phyloP scores from a whole-genome alignment of 2,797 vertebrate species.

The Halcyon chelicuti region DNA sequence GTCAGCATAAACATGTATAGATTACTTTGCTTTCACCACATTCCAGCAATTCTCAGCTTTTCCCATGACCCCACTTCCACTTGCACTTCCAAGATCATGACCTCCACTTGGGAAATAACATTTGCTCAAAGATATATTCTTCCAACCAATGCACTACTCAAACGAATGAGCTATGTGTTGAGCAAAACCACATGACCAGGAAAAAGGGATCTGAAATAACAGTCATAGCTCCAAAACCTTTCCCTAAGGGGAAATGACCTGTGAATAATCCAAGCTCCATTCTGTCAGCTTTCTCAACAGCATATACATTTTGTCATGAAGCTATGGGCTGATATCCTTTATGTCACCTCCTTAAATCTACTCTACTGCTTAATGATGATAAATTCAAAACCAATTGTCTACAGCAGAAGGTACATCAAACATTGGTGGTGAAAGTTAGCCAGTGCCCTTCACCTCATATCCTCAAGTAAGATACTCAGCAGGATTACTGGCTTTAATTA shows the following conservation, averaged over 20 bases:
- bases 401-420: not conserved
- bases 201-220: slow-evolving; percentile 16
- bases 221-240: not conserved
- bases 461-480: not conserved
- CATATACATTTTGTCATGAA: not conserved
- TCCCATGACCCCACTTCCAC: slow-evolving; percentile 56
- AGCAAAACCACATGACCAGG: slow-evolving; percentile 16
- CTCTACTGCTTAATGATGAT: not conserved
- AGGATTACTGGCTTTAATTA: not conserved
- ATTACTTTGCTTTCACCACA: slow-evolving; percentile 24
- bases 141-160: not conserved
- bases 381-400: not conserved
- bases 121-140: not conserved
- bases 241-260: not conserved
- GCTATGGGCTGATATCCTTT: not conserved
- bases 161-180: not conserved
- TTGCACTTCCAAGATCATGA: slow-evolving; percentile 51
- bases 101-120: slow-evolving; percentile 18
- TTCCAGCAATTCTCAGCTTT: slow-evolving; percentile 36
- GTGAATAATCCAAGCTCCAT: not conserved
- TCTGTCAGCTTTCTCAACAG: slow-evolving; percentile 33
- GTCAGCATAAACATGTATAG: slow-evolving; percentile 7
- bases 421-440: not conserved
- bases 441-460: not conserved
- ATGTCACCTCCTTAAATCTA: not conserved